Evolutionary conservation across 1,140 invertebrate genomes (phyloP), one percentile per base, ranked within the genome.

Genomic region (Zaprionus ghesquierei): DNA sequence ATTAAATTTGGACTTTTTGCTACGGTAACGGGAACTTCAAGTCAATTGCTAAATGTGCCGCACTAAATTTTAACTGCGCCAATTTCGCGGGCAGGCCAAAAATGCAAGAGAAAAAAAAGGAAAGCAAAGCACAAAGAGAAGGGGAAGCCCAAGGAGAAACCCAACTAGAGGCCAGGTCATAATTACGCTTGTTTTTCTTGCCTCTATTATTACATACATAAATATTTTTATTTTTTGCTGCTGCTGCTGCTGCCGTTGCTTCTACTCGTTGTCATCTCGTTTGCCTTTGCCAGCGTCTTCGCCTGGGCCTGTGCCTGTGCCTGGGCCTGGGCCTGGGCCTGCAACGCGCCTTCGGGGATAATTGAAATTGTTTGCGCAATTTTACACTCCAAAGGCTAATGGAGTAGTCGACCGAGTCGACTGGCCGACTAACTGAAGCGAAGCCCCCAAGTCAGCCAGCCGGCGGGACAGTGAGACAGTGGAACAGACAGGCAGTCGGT

Each of bases 291-390:
- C 15, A 8, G 35, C 13, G n/a, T 15, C 33, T n/a, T 13, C 13
- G 33, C 12, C 12, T 59, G 68, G 59, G 69, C 63, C 66, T 68
- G 69, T 59, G 82, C 81, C 73, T 82, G 76, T 10, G 27, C 27
- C 2, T 27, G 5, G 6, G 38, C 51, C 61, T 60, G 63, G 55
- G 69, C 63, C 68, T 68, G 69, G 61, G 82, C 81, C 73, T 82
- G 79, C 79, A 84, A 63, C 73, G 84, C 69, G 84, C 82, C 84
- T 87, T 87, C 79, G 74, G 80, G 85, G 75, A 85, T 89, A 89
- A 89, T 89, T 89, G 85, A 90, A 89, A 89, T 90, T 89, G 85
- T 89, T 89, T 89, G 85, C 85, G 77, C 85, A 89, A 89, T 89
- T 89, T 89, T 89, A 89, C 85, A 89, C 85, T 89, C 85, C 75